Percentiles rank a stretch among this genome's conserved stretches.
phyloP scores from a whole-genome alignment of 2,797 vertebrate species.

The Spinibarbus caldwelli region DNA sequence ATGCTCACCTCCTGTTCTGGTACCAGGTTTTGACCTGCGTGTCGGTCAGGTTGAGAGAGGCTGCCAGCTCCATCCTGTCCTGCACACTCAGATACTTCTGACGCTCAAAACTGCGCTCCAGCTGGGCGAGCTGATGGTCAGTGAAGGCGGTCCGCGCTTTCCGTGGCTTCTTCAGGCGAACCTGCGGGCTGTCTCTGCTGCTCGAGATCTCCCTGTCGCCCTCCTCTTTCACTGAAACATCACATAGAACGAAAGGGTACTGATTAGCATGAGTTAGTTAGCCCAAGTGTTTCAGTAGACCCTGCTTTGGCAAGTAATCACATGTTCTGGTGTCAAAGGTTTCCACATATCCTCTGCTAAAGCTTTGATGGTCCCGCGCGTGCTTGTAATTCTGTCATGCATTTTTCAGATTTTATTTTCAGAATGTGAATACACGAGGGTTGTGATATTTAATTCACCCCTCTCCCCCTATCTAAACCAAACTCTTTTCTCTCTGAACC shows the following conservation, averaged over 20 bases:
- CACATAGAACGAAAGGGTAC: background rate
- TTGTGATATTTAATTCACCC: slow-evolving; percentile 46
- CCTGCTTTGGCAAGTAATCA: slow-evolving; percentile 26
- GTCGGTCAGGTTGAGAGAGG: slow-evolving; percentile 97
- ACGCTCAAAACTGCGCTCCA: slow-evolving; percentile 97
- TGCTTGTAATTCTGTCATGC: slow-evolving; percentile 1
- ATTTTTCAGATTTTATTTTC: slow-evolving; percentile 27
- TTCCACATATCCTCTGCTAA: background rate
- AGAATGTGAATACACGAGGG: background rate
- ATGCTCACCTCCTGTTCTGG: slow-evolving; percentile 94
- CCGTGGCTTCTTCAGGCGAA: slow-evolving; percentile 94
- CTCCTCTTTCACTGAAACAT: slow-evolving; percentile 91
- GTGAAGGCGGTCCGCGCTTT: slow-evolving; percentile 98
- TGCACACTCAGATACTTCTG: slow-evolving; percentile 98
- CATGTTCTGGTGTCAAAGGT: slow-evolving; percentile 14
- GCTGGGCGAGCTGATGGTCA: slow-evolving; percentile 95
- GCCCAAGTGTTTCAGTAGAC: background rate
- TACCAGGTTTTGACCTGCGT: slow-evolving; percentile 99
- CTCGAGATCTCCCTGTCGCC: slow-evolving; percentile 97
- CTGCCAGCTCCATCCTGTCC: slow-evolving; percentile 98
- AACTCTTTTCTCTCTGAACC: slow-evolving; percentile 46
- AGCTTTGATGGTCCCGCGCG: background rate
- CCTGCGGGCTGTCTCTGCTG: slow-evolving; percentile 94
- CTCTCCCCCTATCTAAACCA: slow-evolving; percentile 52
- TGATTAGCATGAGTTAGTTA: slow-evolving; percentile 1